Evolutionary conservation across 2,888 invertebrate genomes (phyloP), one percentile per base, ranked within the genome.

Genomic region (Bursaphelenchus okinawaensis): DNA sequence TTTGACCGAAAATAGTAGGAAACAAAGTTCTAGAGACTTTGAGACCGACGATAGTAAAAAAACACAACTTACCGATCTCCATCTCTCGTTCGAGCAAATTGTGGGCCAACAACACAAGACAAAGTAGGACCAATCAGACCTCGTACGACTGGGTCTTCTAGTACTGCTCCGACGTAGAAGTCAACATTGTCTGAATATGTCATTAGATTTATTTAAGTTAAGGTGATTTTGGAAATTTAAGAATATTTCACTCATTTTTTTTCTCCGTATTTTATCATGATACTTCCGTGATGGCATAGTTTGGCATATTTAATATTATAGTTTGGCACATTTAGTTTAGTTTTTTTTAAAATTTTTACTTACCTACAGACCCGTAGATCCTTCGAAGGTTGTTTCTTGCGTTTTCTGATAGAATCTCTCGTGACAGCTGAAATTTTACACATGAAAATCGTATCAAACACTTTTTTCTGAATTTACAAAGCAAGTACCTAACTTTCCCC

Each of bases 361-460:
- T 63, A 63, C 68, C 63, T 1, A 28, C 26, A 2, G 63, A 26
- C 1, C 63, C 20, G 23, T 83, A 96, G 95, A 16, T 86, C 88
- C 56, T 87, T 85, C 0, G 16, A 52, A 65, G 22, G 16, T 65
- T 65, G 4, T 51, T 55, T 8, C 67, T 55, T 9, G 67, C 65
- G 20, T n/a, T 26, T 16, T 54, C 31, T 6, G 23, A 27, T 24
- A 67, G 19, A 26, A 65, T 65, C 52, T 65, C 65, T 19, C 61
- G 19, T 55, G 67, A 55, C 19, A 62, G 26, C 62, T 62, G 22
- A 2, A 62, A 62, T 16, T 26, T n/a, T n/a, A n/a, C n/a, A n/a
- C n/a, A n/a, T n/a, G n/a, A n/a, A n/a, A n/a, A n/a, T n/a, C n/a
- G n/a, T n/a, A n/a, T n/a, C n/a, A n/a, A n/a, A n/a, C n/a, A n/a